These are phyloP conservation scores for Syrrhaptes paradoxus DNA, from an alignment of 2,113 vertebrate genomes.

Conservation along the genomic window DNA sequence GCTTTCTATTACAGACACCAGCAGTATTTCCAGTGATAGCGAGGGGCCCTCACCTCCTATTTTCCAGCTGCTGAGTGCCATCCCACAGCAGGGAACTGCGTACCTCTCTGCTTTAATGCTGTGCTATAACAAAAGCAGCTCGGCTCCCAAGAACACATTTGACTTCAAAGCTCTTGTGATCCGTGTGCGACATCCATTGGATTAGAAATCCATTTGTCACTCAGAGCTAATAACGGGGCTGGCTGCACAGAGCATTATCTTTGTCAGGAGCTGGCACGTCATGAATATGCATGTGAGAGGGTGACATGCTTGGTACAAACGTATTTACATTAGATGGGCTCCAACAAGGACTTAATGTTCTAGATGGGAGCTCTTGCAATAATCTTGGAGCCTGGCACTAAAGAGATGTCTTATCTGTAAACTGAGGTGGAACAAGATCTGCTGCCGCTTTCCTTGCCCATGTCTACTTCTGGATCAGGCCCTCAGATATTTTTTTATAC, in stretches of 20 bases:
- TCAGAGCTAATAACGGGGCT: slow-evolving; percentile 29
- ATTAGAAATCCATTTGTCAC: slow-evolving; percentile 52
- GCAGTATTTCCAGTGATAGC: not conserved
- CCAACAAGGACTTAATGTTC: not conserved
- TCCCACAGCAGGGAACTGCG: not conserved
- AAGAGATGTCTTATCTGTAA: not conserved
- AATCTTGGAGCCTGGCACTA: not conserved
- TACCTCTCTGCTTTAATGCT: not conserved
- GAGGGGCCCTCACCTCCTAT: not conserved
- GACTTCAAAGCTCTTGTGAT: slow-evolving; percentile 33
- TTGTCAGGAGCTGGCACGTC: not conserved
- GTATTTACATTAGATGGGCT: not conserved
- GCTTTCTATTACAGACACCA: not conserved
- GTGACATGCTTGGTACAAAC: not conserved
- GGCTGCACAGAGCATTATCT: slow-evolving; percentile 21
- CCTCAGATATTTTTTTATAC: not conserved
- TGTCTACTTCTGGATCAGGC: not conserved
- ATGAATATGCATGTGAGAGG: slow-evolving; percentile 8
- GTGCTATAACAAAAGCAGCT: not conserved
- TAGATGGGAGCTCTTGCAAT: not conserved
- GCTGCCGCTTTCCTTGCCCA: not conserved
- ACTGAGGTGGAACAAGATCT: not conserved
- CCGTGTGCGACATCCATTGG: not conserved
- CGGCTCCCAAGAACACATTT: not conserved
- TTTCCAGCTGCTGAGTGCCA: not conserved